A percentile compares a stretch with the other conserved stretches of the same genome.
Conservation (phyloP, 1,140 invertebrate species). For the Anastatus disparis region DNA sequence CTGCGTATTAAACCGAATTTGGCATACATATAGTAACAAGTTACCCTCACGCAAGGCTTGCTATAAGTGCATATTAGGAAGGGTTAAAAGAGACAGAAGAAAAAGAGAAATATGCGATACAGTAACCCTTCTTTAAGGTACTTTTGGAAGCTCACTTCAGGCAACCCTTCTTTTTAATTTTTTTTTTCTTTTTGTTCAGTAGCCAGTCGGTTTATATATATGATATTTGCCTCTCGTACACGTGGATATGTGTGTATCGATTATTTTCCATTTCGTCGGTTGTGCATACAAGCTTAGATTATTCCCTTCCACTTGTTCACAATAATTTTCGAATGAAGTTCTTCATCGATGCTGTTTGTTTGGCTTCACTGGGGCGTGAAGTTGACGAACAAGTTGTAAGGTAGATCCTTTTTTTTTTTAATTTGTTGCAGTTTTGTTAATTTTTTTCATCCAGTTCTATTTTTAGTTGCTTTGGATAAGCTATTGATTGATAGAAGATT, state of each 20-base stretch:
- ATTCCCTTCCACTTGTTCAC: slow-evolving; percentile 1
- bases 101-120: not conserved
- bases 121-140: not conserved
- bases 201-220: not conserved
- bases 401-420: not conserved
- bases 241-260: slow-evolving; percentile 6
- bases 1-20: too few species aligned
- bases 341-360: not conserved
- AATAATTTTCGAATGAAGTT: too few species aligned
- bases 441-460: too few species aligned
- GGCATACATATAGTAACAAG: too few species aligned
- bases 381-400: not conserved
- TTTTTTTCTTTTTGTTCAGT: slow-evolving; percentile 21
- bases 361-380: too few species aligned
- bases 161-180: too few species aligned
- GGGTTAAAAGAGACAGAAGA: not conserved
- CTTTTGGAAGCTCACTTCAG: not conserved
- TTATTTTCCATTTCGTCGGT: slow-evolving; percentile 8
- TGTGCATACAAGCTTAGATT: not conserved
- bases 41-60: too few species aligned
- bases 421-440: not conserved
- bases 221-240: too few species aligned
- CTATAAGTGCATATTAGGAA: too few species aligned
- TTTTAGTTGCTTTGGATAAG: too few species aligned
- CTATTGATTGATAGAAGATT: too few species aligned